Base-by-base conservation (phyloP, 1,140 invertebrate genomes). In the Tenebrio molitor region DNA sequence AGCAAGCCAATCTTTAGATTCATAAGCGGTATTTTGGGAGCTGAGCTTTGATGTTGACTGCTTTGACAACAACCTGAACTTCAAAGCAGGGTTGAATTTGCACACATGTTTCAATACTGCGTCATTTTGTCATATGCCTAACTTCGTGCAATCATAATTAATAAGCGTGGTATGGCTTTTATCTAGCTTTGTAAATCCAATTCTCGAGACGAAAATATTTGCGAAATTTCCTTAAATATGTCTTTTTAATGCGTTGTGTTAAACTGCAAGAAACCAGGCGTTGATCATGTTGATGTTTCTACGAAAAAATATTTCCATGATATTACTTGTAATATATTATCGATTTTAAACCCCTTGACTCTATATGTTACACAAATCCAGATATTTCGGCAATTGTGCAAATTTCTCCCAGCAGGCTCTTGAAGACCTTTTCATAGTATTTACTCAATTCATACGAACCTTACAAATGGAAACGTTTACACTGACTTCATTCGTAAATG, bases 21-120 rank as follows among this genome's bases (percentile, higher is more conserved):
- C 29, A 29, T 29, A 29, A 58, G 23, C 50, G 50, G 50, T 58
- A 58, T 58, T 58, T 58, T n/a, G 23, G 50, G 19, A n/a, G 50
- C 1, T 29, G 23, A 58, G 50, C 50, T 58, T 58, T 58, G 50
- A 58, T 58, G 50, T 33, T 58, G 23, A 58, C 21, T 58, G 50
- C 50, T 58, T 58, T 58, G 50, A 58, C 50, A 58, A 29, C 50
- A 58, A 21, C 21, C 21, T 14, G 7, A 29, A 58, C 50, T 58
- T 58, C 50, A 58, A 58, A 58, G 50, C 4, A 21, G 17, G n/a
- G 50, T 14, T 29, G 50, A 58, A 29, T 58, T 58, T 58, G 23
- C 23, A 58, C 50, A 8, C 50, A 25, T 33, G 50, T 58, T 58
- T 58, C 23, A 29, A 23, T 58, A 10, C 12, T 25, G 23, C 8